These are phyloP conservation scores for Chromoteleia sp. DNA, from an alignment of 2,888 invertebrate genomes.

Conservation along the genomic window DNA sequence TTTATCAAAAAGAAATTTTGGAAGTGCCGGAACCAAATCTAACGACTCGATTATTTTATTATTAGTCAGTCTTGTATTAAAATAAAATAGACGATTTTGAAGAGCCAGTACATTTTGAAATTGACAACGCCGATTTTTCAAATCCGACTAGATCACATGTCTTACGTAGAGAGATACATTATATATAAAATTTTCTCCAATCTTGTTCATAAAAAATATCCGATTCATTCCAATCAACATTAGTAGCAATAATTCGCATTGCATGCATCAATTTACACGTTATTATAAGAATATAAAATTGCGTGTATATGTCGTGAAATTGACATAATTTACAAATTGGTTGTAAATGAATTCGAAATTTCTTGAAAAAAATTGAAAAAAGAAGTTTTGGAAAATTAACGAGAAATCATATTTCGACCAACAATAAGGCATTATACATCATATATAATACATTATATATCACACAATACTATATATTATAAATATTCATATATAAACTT, in stretches of 20 bases:
- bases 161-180: conserved; percentile 43
- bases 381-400: neutral
- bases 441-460: conserved; percentile 1
- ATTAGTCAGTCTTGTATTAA: conserved; percentile 34
- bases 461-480: conserved; percentile 25
- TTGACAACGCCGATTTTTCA: conserved; percentile 46
- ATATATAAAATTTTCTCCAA: conserved; percentile 20
- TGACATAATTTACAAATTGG: conserved; percentile 8
- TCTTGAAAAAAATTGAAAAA: neutral
- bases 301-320: neutral
- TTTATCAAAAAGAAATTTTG: neutral
- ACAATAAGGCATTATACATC: conserved; percentile 16
- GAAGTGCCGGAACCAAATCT: conserved; percentile 5
- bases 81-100: conserved; percentile 42
- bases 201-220: conserved; percentile 39
- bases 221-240: conserved; percentile 32
- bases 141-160: conserved; percentile 67
- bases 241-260: conserved; percentile 4
- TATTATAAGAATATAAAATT: conserved; percentile 37
- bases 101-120: conserved; percentile 42
- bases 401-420: conserved; percentile 11
- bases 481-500: conserved; percentile 34
- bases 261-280: conserved; percentile 2
- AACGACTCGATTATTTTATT: conserved; percentile 31
- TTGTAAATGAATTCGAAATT: neutral